A percentile compares a stretch with the other conserved stretches of the same genome.
These are phyloP conservation scores for Capreolus pygargus DNA, from an alignment of 2,113 vertebrate species.

Conservation along the genomic window DNA sequence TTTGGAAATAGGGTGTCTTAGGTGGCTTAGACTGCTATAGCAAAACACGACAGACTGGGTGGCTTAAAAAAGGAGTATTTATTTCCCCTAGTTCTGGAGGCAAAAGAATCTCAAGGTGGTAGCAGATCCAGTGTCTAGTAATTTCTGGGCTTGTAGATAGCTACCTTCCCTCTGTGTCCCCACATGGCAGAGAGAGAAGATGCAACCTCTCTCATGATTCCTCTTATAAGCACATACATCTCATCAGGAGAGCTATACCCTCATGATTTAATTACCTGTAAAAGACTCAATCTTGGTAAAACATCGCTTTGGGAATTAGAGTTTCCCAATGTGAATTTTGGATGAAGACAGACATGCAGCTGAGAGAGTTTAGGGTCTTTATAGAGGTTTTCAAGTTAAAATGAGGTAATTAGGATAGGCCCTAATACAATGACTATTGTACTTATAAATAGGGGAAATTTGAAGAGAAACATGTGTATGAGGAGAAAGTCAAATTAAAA, in stretches of 20 bases:
- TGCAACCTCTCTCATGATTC: background rate
- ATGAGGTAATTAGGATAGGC: background rate
- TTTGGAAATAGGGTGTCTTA: background rate
- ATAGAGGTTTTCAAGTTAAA: background rate
- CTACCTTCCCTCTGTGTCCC: background rate
- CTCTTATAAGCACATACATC: background rate
- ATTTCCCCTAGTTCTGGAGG: background rate
- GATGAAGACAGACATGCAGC: background rate
- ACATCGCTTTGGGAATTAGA: background rate
- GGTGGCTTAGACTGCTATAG: background rate
- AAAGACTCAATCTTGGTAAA: background rate
- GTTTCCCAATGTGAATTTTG: background rate
- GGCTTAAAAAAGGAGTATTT: background rate
- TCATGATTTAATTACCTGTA: background rate
- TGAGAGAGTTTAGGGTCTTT: background rate
- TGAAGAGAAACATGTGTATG: background rate
- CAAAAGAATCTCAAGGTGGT: background rate
- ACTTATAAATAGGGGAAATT: background rate
- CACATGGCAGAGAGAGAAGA: background rate
- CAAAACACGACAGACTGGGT: background rate
- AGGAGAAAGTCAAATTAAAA: background rate
- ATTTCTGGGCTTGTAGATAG: background rate
- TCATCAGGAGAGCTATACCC: background rate
- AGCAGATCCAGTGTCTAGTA: background rate
- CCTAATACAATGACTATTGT: background rate